phyloP scores from a whole-genome alignment of 2,797 vertebrate species.

The Hypotaenidia philippensis region DNA sequence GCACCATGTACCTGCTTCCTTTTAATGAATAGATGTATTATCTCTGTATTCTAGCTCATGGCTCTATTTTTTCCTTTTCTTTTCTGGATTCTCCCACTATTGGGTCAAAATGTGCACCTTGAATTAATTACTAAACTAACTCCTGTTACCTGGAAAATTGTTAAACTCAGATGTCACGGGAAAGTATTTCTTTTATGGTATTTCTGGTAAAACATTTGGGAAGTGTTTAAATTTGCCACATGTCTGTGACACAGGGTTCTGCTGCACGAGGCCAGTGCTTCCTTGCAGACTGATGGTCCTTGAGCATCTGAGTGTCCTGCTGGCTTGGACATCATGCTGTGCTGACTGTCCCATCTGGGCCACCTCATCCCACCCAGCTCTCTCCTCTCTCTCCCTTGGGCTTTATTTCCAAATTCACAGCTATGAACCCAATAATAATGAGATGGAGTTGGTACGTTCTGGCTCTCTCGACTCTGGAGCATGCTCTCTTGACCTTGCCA shows the following conservation, averaged over 20 bases:
- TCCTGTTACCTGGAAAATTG: accelerated
- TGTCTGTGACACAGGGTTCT: neutral
- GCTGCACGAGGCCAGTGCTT: neutral
- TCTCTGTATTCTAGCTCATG: neutral
- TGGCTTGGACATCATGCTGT: neutral
- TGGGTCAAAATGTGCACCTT: neutral
- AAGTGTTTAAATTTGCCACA: neutral
- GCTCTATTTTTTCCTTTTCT: neutral
- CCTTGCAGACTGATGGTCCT: neutral
- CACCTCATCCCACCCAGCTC: neutral
- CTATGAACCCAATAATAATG: neutral
- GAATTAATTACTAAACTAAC: neutral
- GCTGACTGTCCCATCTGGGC: neutral
- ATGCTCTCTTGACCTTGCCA: neutral
- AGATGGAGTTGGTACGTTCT: neutral
- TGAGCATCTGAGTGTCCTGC: accelerated
- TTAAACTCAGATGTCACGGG: accelerated
- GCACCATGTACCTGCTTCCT: accelerated
- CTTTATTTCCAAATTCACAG: neutral
- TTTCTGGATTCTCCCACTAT: neutral
- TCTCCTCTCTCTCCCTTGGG: neutral
- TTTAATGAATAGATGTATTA: neutral
- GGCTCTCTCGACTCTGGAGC: accelerated
- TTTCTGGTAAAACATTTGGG: neutral
- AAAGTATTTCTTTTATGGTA: neutral